phyloP scores from a whole-genome alignment of 2,888 invertebrate species.

The Aphidoletes aphidimyza region DNA sequence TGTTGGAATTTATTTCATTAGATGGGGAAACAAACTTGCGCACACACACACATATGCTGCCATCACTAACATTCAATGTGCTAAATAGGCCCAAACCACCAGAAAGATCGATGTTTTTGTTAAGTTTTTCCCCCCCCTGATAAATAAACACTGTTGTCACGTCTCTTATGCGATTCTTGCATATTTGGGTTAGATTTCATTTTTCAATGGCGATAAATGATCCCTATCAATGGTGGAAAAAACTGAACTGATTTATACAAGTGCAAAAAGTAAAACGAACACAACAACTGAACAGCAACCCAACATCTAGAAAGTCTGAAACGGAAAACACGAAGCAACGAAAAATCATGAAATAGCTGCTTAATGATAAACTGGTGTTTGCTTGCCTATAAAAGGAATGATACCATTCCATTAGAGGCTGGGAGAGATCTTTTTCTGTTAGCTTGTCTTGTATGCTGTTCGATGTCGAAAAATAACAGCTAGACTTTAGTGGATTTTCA shows the following conservation, averaged over 20 bases:
- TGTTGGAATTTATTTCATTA: background rate
- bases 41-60: background rate
- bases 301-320: background rate
- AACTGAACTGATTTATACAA: background rate
- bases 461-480: background rate
- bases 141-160: background rate
- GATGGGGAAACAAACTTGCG: background rate
- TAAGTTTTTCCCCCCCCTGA: background rate
- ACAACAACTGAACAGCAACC: background rate
- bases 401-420: conserved; percentile 24
- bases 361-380: conserved; percentile 40
- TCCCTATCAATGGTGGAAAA: conserved; percentile 16
- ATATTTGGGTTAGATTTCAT: conserved; percentile 51
- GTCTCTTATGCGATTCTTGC: background rate
- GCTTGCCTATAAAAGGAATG: conserved; percentile 45
- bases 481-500: background rate
- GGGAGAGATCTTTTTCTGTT: background rate
- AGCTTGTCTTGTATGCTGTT: background rate
- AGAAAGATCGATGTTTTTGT: background rate
- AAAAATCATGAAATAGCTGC: conserved; percentile 9
- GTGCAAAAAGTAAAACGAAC: background rate
- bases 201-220: conserved; percentile 38
- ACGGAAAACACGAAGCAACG: background rate
- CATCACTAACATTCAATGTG: conserved; percentile 46
- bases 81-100: conserved; percentile 1